Base-by-base conservation (phyloP, 2,888 invertebrate species). In the Adelphocoris suturalis region DNA sequence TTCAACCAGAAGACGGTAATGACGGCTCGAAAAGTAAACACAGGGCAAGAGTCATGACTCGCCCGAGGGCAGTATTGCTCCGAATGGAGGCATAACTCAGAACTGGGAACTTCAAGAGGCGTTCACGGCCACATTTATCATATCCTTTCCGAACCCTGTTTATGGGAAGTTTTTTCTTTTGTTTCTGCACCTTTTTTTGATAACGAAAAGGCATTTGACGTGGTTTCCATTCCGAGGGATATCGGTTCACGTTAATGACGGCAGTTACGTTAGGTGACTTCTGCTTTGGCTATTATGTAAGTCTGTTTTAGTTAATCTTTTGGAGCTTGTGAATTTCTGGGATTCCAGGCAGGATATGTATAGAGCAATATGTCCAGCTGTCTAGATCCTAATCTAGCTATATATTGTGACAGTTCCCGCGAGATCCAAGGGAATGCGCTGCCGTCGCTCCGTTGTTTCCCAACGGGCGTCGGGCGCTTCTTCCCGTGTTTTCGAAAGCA, bases 91-190 rank as follows among this genome's bases (percentile, higher is more conserved):
- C 68, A 68, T 68, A 68, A 68, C 68, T 68, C 68, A 68, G 23
- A 68, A 68, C 68, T 23, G 16, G 19, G 68, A 68, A 68, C 68
- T 27, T 68, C 68, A 19, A 27, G 27, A 68, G 68, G 68, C 68
- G 68, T 68, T 68, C 68, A 68, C 68, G 68, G 68, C 68, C 68
- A 68, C 68, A 68, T 68, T 68, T 68, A 68, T 68, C 68, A 23
- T 68, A 68, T 68, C 68, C 68, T 68, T 68, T 9, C 27, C 68
- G 0, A 27, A 23, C 19, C 68, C 68, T 27, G 68, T 68, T 68
- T 68, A 27, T 68, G 68, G 68, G 19, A n/a, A n/a, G 27, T 23
- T 68, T 68, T 68, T 68, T 23, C 23, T 68, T 23, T 23, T 7
- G 23, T 52, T 14, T 23, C 2, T 23, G 12, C 68, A 19, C 9